A percentile compares a stretch with the other conserved stretches of the same genome.
These are phyloP conservation scores for Leucozona laternaria DNA, from an alignment of 2,888 invertebrate species.

Conservation along the genomic window DNA sequence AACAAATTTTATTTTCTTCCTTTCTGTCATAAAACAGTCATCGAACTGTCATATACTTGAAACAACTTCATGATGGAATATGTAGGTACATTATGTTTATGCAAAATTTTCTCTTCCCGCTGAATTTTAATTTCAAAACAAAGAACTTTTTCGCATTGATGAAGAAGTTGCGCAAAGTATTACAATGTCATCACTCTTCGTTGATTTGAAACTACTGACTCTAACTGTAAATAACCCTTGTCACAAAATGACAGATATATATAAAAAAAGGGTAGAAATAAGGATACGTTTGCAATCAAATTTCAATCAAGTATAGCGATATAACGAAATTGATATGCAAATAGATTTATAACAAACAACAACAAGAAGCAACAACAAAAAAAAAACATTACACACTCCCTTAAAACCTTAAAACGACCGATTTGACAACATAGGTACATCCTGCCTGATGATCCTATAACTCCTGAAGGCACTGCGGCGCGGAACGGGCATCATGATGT, in stretches of 20 bases:
- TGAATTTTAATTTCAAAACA: conserved; percentile 47
- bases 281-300: conserved; percentile 54
- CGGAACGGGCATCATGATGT: background rate
- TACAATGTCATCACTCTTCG: conserved; percentile 11
- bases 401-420: conserved; percentile 25
- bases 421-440: background rate
- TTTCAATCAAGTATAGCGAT: conserved; percentile 62
- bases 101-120: conserved; percentile 34
- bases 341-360: conserved; percentile 27
- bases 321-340: conserved; percentile 66
- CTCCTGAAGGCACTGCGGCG: conserved; percentile 11
- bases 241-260: conserved; percentile 10
- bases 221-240: background rate
- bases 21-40: conserved; percentile 63
- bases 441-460: conserved; percentile 5
- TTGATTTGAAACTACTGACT: background rate
- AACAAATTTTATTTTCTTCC: background rate
- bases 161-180: conserved; percentile 43
- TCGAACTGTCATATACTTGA: conserved; percentile 61
- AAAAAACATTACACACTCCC: conserved; percentile 30
- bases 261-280: background rate
- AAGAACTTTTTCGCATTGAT: conserved; percentile 33
- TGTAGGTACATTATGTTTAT: background rate
- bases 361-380: background rate
- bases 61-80: conserved; percentile 32